phyloP scores from a whole-genome alignment of 1,140 invertebrate genomes.

The Sminthurides bifidus region DNA sequence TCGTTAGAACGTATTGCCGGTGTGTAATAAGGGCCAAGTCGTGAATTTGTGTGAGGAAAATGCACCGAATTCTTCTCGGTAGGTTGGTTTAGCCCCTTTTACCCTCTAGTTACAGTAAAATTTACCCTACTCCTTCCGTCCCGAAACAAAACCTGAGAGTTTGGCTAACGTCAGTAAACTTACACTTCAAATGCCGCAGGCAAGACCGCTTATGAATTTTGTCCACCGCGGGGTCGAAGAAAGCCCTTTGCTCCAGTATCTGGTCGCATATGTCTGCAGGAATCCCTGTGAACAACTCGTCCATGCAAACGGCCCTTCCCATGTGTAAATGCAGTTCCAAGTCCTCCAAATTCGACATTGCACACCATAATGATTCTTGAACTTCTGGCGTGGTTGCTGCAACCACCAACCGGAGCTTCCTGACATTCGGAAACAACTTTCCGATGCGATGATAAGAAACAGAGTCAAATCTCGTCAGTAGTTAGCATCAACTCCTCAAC shows the following conservation, averaged over 20 bases:
- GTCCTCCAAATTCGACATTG: not conserved
- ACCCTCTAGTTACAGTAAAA: too few species aligned
- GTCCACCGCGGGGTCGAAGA: not conserved
- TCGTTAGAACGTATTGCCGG: too few species aligned
- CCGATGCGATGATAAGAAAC: conserved; percentile 1
- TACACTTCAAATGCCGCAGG: conserved; percentile 1
- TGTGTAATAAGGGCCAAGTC: too few species aligned
- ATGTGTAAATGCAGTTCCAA: not conserved
- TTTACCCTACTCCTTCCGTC: too few species aligned
- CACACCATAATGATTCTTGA: conserved; percentile 6
- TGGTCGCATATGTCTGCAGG: not conserved
- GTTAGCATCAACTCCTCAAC: conserved; percentile 4
- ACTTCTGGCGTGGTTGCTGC: not conserved
- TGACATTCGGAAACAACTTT: not conserved
- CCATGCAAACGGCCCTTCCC: not conserved
- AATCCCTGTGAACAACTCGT: conserved; percentile 3
- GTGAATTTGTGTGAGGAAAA: too few species aligned
- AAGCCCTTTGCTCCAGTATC: not conserved
- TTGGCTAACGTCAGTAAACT: too few species aligned
- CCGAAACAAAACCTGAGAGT: too few species aligned
- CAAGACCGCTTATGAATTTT: not conserved
- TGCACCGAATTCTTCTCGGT: too few species aligned
- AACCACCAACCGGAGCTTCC: not conserved
- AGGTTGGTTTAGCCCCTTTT: too few species aligned
- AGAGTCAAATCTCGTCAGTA: not conserved